phyloP scores from a whole-genome alignment of 2,888 invertebrate genomes.

The Eubasilissa splendida region DNA sequence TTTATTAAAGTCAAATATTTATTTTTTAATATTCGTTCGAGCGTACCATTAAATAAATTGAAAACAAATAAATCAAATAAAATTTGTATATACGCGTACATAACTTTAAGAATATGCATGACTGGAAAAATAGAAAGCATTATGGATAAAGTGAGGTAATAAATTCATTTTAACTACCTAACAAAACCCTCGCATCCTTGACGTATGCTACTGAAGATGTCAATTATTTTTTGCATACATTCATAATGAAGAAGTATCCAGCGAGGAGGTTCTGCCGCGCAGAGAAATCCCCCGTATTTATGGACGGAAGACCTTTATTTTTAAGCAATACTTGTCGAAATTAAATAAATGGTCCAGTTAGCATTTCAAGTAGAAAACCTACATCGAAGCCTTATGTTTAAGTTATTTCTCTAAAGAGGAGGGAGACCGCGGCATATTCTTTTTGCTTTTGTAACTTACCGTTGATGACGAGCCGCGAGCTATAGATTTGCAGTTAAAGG shows the following conservation, averaged over 20 bases:
- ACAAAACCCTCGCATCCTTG: conserved; percentile 44
- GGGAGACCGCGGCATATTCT: neutral
- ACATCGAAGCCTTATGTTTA: conserved; percentile 50
- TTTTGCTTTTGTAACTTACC: conserved; percentile 3
- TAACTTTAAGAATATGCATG: too few species aligned
- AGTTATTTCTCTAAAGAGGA: conserved; percentile 24
- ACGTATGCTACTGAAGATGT: conserved; percentile 56
- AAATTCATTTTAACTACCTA: conserved; percentile 55
- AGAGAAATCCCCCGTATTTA: conserved; percentile 42
- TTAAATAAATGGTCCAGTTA: conserved; percentile 58
- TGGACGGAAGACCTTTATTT: conserved; percentile 43
- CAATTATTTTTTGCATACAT: conserved; percentile 58
- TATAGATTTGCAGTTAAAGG: too few species aligned
- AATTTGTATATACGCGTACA: too few species aligned
- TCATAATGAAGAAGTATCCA: conserved; percentile 45
- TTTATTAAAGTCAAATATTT: too few species aligned
- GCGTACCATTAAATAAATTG: too few species aligned
- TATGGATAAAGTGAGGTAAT: conserved; percentile 46
- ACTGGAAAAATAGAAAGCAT: conserved; percentile 1
- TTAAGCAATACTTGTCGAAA: conserved; percentile 54
- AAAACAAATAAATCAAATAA: too few species aligned
- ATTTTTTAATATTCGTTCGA: too few species aligned
- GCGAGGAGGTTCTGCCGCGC: conserved; percentile 4
- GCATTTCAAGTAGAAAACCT: conserved; percentile 53
- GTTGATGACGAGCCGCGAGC: neutral